Percentiles rank a stretch among this genome's conserved stretches.
These are phyloP conservation scores for Acanthoscelides obtectus DNA, from an alignment of 2,888 invertebrate species.

Conservation along the genomic window DNA sequence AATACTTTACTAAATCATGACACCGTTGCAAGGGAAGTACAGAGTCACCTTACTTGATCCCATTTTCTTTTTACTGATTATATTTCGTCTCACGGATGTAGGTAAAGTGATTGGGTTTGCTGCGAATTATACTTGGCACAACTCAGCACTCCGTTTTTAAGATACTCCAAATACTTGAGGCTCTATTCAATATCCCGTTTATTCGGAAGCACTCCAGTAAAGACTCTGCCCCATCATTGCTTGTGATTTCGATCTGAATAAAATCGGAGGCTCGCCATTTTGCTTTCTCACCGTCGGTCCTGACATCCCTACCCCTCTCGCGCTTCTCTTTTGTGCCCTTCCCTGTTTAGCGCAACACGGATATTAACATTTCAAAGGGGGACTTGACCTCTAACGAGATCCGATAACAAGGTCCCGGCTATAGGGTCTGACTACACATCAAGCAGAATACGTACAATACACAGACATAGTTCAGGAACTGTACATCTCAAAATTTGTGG, in stretches of 20 bases:
- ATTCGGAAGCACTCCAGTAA: not conserved
- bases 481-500: too few relatives aligned
- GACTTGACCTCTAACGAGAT: not conserved
- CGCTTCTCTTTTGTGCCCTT: not conserved
- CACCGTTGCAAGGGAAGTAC: too few relatives aligned
- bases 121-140: too few relatives aligned
- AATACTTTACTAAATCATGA: too few relatives aligned
- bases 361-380: not conserved
- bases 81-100: too few relatives aligned
- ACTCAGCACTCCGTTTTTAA: too few relatives aligned
- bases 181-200: too few relatives aligned
- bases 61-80: too few relatives aligned
- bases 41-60: too few relatives aligned
- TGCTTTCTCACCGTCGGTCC: not conserved
- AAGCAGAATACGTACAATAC: not conserved
- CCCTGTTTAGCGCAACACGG: not conserved
- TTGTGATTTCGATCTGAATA: not conserved
- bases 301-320: not conserved
- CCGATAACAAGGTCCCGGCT: not conserved
- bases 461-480: not conserved
- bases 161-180: too few relatives aligned
- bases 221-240: not conserved
- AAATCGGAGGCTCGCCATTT: not conserved
- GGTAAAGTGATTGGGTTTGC: too few relatives aligned
- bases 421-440: not conserved